Conservation (phyloP, 2,113 vertebrate genomes). For the Microcebus lehilahytsara region DNA sequence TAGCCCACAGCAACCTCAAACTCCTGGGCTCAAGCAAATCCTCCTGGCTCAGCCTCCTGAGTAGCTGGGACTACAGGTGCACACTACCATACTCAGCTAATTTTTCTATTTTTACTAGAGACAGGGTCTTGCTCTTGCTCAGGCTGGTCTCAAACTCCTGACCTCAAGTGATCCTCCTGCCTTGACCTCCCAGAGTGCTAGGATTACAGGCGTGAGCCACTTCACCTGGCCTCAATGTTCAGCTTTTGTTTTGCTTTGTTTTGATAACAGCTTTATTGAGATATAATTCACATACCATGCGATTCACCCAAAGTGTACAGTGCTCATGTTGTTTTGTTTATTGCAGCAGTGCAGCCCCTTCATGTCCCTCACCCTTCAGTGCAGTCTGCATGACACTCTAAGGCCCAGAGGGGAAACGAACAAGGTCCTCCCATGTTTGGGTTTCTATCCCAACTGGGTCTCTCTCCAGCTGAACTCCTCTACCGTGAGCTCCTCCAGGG, state of each 20-base stretch:
- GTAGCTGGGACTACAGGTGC: too few species aligned
- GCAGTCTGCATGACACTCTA: background rate
- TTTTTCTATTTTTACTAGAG: too few species aligned
- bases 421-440: fast-evolving
- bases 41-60: too few species aligned
- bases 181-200: too few species aligned
- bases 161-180: too few species aligned
- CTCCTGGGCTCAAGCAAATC: too few species aligned
- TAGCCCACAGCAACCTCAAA: too few species aligned
- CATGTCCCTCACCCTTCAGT: background rate
- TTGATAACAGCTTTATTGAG: background rate
- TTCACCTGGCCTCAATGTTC: background rate
- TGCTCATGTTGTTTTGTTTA: background rate
- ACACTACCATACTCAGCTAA: too few species aligned
- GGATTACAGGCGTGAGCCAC: too few species aligned
- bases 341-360: background rate
- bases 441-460: background rate
- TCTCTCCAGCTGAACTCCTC: background rate
- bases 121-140: too few species aligned
- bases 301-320: background rate
- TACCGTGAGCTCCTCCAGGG: background rate
- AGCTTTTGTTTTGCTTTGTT: background rate
- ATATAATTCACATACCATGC: background rate
- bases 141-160: too few species aligned
- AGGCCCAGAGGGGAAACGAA: background rate